These are phyloP conservation scores for Nasonia giraulti DNA, from an alignment of 1,140 invertebrate genomes.

Conservation along the genomic window DNA sequence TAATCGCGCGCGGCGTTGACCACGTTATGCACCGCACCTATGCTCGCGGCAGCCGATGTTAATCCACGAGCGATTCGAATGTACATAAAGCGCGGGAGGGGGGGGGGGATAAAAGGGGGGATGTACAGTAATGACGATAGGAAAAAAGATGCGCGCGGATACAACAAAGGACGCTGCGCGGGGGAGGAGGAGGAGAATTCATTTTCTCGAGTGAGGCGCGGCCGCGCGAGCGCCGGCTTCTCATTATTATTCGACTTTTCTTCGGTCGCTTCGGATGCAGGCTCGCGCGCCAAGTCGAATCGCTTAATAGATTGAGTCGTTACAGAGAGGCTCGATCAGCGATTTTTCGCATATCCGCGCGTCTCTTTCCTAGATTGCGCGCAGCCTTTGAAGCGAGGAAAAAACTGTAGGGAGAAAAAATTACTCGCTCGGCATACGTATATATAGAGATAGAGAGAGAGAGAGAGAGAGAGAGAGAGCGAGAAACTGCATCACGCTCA, in stretches of 20 bases:
- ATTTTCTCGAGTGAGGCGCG: constrained; percentile 56
- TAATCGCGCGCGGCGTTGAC: constrained; percentile 40
- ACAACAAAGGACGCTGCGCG: constrained; percentile 49
- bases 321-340: not conserved
- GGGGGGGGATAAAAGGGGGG: too few species aligned
- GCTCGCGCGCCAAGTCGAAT: constrained; percentile 44
- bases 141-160: not conserved
- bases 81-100: not conserved
- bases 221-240: not conserved
- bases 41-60: not conserved
- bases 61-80: not conserved
- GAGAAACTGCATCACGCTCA: not conserved
- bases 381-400: too few species aligned
- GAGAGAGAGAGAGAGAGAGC: too few species aligned
- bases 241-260: constrained; percentile 49
- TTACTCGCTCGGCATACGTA: too few species aligned
- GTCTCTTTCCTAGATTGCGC: too few species aligned
- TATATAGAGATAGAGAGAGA: too few species aligned
- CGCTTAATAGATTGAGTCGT: constrained; percentile 50
- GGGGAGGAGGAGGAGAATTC: constrained; percentile 41
- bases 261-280: not conserved
- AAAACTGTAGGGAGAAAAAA: too few species aligned
- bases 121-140: constrained; percentile 3
- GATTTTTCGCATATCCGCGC: not conserved
- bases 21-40: constrained; percentile 17